phyloP scores from a whole-genome alignment of 2,888 invertebrate species.

The Melitaea athalia region DNA sequence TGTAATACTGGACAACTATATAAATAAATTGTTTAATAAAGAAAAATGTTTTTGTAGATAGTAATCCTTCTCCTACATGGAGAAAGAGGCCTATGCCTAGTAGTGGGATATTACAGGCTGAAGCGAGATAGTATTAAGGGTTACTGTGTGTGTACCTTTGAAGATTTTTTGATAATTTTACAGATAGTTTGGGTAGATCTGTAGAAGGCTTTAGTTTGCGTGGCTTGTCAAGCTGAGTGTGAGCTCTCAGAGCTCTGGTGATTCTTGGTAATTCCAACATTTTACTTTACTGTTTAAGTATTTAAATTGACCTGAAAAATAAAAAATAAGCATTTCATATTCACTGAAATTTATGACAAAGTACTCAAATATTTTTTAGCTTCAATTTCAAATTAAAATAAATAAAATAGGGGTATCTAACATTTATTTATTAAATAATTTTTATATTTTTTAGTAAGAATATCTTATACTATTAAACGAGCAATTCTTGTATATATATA shows the following conservation, averaged over 20 bases:
- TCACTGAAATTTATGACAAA: too few relatives aligned
- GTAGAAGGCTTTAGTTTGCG: slow-evolving; percentile 61
- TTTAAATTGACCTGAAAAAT: neutral
- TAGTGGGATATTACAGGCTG: too few relatives aligned
- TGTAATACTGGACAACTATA: neutral
- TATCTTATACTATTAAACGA: too few relatives aligned
- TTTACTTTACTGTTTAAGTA: slow-evolving; percentile 22
- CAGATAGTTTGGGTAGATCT: slow-evolving; percentile 41
- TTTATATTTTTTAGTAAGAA: neutral
- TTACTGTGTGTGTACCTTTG: slow-evolving; percentile 36
- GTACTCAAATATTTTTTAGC: too few relatives aligned
- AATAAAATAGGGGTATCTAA: neutral
- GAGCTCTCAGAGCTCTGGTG: slow-evolving; percentile 85
- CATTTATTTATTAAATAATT: neutral
- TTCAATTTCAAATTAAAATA: neutral
- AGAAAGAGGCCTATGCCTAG: too few relatives aligned
- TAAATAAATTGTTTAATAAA: neutral
- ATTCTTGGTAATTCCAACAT: slow-evolving; percentile 83
- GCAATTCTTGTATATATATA: too few relatives aligned
- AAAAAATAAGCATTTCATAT: neutral
- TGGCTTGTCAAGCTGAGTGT: slow-evolving; percentile 80
- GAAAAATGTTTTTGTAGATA: neutral
- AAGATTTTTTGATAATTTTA: slow-evolving; percentile 40
- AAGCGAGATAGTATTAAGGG: too few relatives aligned
- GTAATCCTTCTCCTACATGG: neutral